Evolutionary conservation across 1,140 invertebrate species (phyloP).

Genomic region (Zaprionus capensis): DNA sequence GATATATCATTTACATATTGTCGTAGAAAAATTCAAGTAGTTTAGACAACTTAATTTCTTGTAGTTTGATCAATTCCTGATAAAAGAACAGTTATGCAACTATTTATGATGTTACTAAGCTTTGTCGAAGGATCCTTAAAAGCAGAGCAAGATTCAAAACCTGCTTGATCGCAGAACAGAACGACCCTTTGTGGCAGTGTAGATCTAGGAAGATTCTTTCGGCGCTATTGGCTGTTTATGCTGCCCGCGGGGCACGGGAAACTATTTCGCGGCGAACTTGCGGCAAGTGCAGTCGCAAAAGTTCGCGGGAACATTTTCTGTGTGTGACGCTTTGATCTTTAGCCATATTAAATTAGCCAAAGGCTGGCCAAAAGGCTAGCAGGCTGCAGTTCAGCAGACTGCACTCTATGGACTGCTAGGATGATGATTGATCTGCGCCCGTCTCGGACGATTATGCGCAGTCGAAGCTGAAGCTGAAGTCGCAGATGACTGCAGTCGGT

Average conservation of each 20-base stretch:
- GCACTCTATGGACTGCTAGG: neutral
- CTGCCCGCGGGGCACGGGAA: constrained; percentile 26
- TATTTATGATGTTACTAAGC: neutral
- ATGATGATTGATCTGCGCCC: constrained; percentile 73
- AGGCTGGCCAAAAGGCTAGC: constrained; percentile 52
- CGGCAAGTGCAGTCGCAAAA: constrained; percentile 67
- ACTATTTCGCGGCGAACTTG: constrained; percentile 40
- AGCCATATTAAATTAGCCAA: constrained; percentile 83
- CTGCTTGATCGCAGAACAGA: neutral
- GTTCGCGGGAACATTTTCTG: constrained; percentile 77
- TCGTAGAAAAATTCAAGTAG: too few relatives aligned
- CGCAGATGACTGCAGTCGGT: constrained; percentile 22
- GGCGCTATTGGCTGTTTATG: constrained; percentile 51
- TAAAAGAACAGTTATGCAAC: too few relatives aligned
- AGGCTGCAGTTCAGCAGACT: neutral
- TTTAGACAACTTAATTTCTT: too few relatives aligned
- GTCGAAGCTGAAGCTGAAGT: neutral
- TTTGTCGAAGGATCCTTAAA: neutral
- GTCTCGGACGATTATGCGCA: constrained; percentile 64
- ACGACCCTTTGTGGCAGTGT: neutral
- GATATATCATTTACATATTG: too few relatives aligned
- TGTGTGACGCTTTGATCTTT: constrained; percentile 65
- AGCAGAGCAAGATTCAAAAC: neutral
- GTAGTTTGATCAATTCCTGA: too few relatives aligned
- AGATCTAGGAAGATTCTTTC: constrained; percentile 21